A percentile compares a stretch with the other conserved stretches of the same genome.
These are phyloP conservation scores for Noctua pronuba DNA, from an alignment of 2,888 invertebrate species.

Conservation along the genomic window DNA sequence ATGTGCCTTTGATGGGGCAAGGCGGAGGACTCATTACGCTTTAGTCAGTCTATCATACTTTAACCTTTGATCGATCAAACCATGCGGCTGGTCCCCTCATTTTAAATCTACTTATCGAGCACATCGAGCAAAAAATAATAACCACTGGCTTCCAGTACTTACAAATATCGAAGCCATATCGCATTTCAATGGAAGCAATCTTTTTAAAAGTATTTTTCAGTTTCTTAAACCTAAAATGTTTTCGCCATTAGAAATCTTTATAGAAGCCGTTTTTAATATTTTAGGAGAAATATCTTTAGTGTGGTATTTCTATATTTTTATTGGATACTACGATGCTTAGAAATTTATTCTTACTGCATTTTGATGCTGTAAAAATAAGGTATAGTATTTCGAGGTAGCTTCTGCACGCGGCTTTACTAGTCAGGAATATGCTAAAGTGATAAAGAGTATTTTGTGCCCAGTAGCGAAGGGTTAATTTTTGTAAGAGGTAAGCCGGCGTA, in stretches of 20 bases:
- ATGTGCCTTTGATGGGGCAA: no score
- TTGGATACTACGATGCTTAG: neutral
- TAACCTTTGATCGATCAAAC: neutral
- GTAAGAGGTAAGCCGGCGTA: no score
- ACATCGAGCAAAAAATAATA: slow-evolving; percentile 5
- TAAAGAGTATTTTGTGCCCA: neutral
- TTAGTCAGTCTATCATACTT: no score
- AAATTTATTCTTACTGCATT: neutral
- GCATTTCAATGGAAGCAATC: slow-evolving; percentile 41
- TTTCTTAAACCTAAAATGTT: slow-evolving; percentile 46
- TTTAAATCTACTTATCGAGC: neutral
- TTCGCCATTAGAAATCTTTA: slow-evolving; percentile 32
- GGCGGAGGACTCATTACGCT: no score
- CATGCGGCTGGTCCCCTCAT: neutral
- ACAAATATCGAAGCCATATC: slow-evolving; percentile 11
- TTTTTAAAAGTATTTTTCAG: slow-evolving; percentile 47
- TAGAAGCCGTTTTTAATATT: slow-evolving; percentile 33
- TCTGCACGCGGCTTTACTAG: neutral
- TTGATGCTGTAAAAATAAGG: neutral
- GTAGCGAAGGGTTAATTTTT: no score
- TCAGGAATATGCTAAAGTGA: neutral
- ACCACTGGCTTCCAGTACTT: neutral
- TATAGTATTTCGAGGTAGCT: neutral
- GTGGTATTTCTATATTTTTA: slow-evolving; percentile 30
- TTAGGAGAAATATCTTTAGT: slow-evolving; percentile 23